Percentiles rank a stretch among this genome's conserved stretches.
Conservation (phyloP, 2,797 vertebrate species). For the Percopsis omiscomaycus region DNA sequence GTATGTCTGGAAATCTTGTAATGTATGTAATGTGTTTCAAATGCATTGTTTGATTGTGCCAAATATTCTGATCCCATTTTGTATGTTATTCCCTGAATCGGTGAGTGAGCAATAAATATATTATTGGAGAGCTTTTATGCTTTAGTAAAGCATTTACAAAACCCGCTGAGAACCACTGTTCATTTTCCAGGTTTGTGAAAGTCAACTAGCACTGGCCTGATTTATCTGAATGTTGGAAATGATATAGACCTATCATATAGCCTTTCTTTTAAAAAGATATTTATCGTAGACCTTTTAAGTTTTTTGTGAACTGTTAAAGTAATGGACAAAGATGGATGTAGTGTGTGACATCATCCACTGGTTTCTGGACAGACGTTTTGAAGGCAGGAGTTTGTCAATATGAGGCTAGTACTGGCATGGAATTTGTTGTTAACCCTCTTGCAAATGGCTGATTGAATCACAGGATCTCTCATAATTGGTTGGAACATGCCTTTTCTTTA, state of each 20-base stretch:
- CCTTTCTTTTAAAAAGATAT: slow-evolving; percentile 36
- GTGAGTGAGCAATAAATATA: background rate
- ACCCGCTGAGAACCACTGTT: slow-evolving; percentile 10
- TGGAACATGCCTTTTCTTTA: slow-evolving; percentile 15
- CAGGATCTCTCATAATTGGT: background rate
- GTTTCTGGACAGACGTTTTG: no score
- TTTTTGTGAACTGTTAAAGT: background rate
- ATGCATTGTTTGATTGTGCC: background rate
- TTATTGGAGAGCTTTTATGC: background rate
- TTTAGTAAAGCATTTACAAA: slow-evolving; percentile 1
- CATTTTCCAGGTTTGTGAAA: slow-evolving; percentile 15
- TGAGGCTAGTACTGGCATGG: no score
- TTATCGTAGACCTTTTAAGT: background rate
- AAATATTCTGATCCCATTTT: no score
- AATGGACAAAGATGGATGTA: no score
- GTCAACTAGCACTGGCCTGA: slow-evolving; percentile 2
- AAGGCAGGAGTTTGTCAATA: no score
- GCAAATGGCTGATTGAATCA: no score
- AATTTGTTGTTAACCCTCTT: no score
- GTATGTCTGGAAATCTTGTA: background rate
- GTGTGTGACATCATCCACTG: no score
- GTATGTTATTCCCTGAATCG: no score
- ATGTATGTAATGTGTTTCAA: background rate
- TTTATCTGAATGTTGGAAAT: slow-evolving; percentile 18
- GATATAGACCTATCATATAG: slow-evolving; percentile 43